A percentile compares a stretch with the other conserved stretches of the same genome.
These are phyloP conservation scores for Sebastolobus alascanus DNA, from an alignment of 2,797 vertebrate genomes.

Conservation along the genomic window DNA sequence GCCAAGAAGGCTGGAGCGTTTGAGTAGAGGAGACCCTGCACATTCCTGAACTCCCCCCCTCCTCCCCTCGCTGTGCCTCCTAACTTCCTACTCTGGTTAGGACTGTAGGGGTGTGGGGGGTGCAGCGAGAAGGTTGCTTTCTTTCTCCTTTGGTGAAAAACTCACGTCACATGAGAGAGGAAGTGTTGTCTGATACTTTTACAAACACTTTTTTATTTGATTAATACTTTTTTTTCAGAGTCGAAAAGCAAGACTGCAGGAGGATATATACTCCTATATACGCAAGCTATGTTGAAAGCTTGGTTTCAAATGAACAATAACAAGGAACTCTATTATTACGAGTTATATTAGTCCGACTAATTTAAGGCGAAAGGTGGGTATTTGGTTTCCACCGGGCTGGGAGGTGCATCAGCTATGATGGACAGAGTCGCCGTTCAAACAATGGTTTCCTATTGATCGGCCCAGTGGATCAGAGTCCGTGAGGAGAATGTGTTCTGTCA, in stretches of 20 bases:
- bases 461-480: constrained; percentile 79
- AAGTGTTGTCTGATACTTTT: constrained; percentile 1
- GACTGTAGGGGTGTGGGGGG: constrained; percentile 36
- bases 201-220: not conserved
- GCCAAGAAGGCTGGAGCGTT: constrained; percentile 76
- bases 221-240: constrained; percentile 6
- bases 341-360: constrained; percentile 75
- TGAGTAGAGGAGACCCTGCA: constrained; percentile 78
- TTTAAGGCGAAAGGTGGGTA: constrained; percentile 80
- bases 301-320: constrained; percentile 70
- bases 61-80: constrained; percentile 70
- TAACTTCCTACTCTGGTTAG: constrained; percentile 78
- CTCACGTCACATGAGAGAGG: not conserved
- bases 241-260: not conserved
- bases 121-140: constrained; percentile 41
- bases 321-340: constrained; percentile 72
- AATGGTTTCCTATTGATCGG: constrained; percentile 82
- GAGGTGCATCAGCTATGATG: constrained; percentile 73
- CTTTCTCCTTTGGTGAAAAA: constrained; percentile 32
- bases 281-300: constrained; percentile 14
- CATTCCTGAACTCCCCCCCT: constrained; percentile 78
- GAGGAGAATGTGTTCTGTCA: constrained; percentile 84
- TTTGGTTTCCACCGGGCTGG: constrained; percentile 75
- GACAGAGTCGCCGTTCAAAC: constrained; percentile 76
- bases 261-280: constrained; percentile 1